Evolutionary conservation across 2,888 invertebrate genomes (phyloP), one percentile per base, ranked within the genome.

Genomic region (Myathropa florea): DNA sequence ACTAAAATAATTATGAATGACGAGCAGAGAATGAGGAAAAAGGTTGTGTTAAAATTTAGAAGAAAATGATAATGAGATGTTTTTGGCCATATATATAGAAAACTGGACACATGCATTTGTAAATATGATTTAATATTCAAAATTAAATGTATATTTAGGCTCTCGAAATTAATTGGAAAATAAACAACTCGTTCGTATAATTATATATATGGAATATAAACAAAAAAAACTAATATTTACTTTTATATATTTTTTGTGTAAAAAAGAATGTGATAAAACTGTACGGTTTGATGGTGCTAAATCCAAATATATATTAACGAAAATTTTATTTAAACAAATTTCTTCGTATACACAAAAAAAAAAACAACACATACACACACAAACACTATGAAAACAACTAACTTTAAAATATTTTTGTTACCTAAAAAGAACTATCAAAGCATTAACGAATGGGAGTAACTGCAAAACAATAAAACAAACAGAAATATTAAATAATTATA

Each of bases 241-340:
- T 91, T 91, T 89, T 90, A 87, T 90, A 83, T 87, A 83, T 88
- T 88, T 89, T 90, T 89, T 88, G 90, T 90, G 89, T 89, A 90
- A 89, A 86, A 89, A 88, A 87, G 89, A 89, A 89, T 89, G 89
- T 89, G 89, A 89, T 89, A 89, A 88, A 89, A 89, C 83, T 84
- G 88, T 87, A 89, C 83, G 89, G 90, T 91, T 89, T 90, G 89
- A 92, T 91, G 92, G 92, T 92, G 92, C 92, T 92, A 92, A 91
- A 92, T 92, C 93, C 92, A 92, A 93, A 92, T 92, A 92, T 90
- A 90, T 87, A 87, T 83, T 87, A 87, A 87, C 75, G 83, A 87
- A 87, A 83, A 87, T 84, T 80, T 83, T 83, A 88, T 87, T 83
- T 76, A 84, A 84, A 77, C 83, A 70, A 79, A 65, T 77, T 86